Percentiles rank a stretch among this genome's conserved stretches.
phyloP scores from a whole-genome alignment of 2,113 vertebrate genomes.

The Elaphurus davidianus region DNA sequence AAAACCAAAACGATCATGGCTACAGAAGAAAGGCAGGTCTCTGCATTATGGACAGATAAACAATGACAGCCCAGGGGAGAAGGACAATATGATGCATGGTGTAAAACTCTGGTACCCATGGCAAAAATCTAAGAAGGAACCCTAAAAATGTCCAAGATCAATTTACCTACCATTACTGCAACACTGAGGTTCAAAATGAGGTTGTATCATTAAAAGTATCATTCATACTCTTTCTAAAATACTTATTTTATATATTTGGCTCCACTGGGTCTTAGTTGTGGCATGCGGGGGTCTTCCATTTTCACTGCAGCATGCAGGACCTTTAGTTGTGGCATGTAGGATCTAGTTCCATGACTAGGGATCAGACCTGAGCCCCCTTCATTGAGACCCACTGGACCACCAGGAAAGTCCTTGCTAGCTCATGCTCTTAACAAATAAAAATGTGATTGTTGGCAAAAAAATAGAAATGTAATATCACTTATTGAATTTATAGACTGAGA shows the following conservation, averaged over 20 bases:
- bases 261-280: neutral
- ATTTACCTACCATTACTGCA: neutral
- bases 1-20: rapidly evolving
- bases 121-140: neutral
- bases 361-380: neutral
- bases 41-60: neutral
- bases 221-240: neutral
- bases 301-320: neutral
- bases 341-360: neutral
- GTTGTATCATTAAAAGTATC: neutral
- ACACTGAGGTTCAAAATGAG: neutral
- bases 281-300: neutral
- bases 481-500: neutral
- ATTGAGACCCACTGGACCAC: neutral
- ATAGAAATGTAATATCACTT: neutral
- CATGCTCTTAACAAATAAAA: neutral
- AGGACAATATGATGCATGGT: too few species aligned
- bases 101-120: neutral
- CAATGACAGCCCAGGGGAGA: neutral
- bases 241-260: neutral
- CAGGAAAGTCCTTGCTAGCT: neutral
- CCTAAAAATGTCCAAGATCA: neutral
- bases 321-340: neutral
- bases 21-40: neutral
- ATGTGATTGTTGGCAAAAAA: neutral